Percentiles rank a stretch among this genome's conserved stretches.
phyloP scores from a whole-genome alignment of 2,888 invertebrate genomes.

The Agrenia bidenticulata region DNA sequence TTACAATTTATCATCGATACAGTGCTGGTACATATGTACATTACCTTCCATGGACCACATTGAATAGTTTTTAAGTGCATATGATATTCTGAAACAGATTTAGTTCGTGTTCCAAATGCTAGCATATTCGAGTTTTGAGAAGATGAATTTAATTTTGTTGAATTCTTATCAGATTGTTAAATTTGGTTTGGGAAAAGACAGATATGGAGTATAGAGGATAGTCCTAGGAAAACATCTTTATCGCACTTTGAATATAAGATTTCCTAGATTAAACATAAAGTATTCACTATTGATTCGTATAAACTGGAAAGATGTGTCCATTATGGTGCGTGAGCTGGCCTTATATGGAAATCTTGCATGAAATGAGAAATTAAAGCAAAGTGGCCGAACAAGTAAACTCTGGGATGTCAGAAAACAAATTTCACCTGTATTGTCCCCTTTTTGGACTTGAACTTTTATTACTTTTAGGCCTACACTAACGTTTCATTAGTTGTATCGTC shows the following conservation, averaged over 20 bases:
- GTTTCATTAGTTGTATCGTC: no score
- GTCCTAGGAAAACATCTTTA: not conserved
- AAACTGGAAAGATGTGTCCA: not conserved
- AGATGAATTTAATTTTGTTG: no score
- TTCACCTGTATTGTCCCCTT: no score
- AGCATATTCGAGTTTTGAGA: no score
- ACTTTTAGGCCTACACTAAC: no score
- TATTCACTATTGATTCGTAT: not conserved
- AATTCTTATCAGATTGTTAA: not conserved
- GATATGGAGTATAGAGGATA: not conserved
- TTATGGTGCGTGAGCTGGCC: not conserved
- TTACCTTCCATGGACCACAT: no score
- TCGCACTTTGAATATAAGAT: not conserved
- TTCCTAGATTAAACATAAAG: not conserved
- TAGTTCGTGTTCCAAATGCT: no score
- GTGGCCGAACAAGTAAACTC: not conserved
- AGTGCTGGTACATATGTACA: no score
- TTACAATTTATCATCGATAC: no score
- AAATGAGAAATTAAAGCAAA: slow-evolving; percentile 1
- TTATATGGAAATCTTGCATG: not conserved
- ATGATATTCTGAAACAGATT: no score
- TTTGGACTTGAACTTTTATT: no score
- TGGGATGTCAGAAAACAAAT: not conserved
- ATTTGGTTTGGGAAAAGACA: not conserved
- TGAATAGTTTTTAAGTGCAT: no score